Evolutionary conservation across 2,113 vertebrate genomes (phyloP).

Genomic region (Origma solitaria): DNA sequence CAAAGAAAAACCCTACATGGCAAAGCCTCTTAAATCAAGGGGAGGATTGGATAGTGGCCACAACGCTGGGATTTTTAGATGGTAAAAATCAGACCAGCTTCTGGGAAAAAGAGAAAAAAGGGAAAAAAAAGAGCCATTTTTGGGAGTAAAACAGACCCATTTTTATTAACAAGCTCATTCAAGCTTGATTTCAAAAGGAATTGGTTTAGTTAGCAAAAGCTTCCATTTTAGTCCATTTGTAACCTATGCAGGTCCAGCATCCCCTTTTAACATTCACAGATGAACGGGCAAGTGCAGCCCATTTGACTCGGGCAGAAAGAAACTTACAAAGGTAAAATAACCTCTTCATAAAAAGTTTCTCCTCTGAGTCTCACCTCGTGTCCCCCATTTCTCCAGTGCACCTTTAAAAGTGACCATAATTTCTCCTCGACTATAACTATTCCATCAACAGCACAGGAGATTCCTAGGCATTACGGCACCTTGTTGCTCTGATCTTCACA

Average conservation of each 20-base stretch:
- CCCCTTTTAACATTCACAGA: conserved; percentile 33
- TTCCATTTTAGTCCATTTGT: conserved; percentile 24
- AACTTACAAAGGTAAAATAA: neutral
- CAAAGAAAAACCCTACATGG: neutral
- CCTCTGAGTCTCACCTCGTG: neutral
- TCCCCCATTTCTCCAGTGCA: neutral
- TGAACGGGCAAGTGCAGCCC: conserved; percentile 4
- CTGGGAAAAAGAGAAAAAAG: neutral
- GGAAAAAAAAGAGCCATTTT: neutral
- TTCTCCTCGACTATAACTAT: neutral
- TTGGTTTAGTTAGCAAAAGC: conserved; percentile 23
- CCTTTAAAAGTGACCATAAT: neutral
- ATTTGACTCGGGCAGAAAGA: neutral
- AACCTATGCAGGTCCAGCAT: conserved; percentile 14
- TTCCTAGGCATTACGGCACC: neutral
- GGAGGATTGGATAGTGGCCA: neutral
- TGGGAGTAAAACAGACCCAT: neutral
- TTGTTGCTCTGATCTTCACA: neutral
- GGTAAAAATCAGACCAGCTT: neutral
- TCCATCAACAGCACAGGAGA: neutral
- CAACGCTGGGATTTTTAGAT: neutral
- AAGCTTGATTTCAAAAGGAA: conserved; percentile 24
- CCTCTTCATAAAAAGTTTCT: neutral
- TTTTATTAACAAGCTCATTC: conserved; percentile 32
- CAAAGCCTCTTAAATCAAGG: neutral